Conservation (phyloP, 2,113 vertebrate genomes). For the Otolemur garnettii region DNA sequence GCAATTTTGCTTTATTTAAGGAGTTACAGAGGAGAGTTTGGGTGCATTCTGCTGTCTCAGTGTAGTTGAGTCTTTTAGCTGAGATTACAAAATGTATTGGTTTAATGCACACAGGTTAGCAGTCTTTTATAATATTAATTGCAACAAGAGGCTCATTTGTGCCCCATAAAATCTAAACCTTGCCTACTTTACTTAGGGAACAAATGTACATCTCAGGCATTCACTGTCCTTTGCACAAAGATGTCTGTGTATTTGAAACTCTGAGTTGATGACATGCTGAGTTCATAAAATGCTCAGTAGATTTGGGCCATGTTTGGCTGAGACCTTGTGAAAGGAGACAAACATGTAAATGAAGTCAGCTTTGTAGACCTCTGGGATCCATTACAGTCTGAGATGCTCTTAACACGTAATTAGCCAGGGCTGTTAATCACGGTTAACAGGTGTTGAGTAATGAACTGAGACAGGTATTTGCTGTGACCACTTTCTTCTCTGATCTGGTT, state of each 20-base stretch:
- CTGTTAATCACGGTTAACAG: conserved; percentile 90
- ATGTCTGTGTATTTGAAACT: conserved; percentile 22
- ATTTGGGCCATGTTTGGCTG: conserved; percentile 77
- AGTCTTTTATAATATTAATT: conserved; percentile 62
- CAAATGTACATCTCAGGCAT: conserved; percentile 8
- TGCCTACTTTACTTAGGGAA: conserved; percentile 49
- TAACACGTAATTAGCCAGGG: conserved; percentile 87
- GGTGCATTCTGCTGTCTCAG: background rate
- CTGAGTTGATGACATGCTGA: conserved; percentile 46
- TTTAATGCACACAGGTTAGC: conserved; percentile 65
- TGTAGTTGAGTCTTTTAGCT: background rate
- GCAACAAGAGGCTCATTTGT: conserved; percentile 46
- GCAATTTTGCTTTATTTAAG: background rate
- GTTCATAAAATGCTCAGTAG: conserved; percentile 71
- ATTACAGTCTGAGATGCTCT: conserved; percentile 85
- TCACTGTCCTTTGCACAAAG: conserved; percentile 53
- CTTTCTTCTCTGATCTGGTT: conserved; percentile 83
- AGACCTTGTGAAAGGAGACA: conserved; percentile 87
- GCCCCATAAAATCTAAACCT: conserved; percentile 1
- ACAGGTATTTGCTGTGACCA: conserved; percentile 88
- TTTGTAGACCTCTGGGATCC: conserved; percentile 85
- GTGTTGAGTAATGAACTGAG: conserved; percentile 90
- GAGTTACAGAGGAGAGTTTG: background rate
- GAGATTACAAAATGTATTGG: conserved; percentile 19
- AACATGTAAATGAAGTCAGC: conserved; percentile 87